These are phyloP conservation scores for Auanema sp. DNA, from an alignment of 2,888 invertebrate species.

Conservation along the genomic window DNA sequence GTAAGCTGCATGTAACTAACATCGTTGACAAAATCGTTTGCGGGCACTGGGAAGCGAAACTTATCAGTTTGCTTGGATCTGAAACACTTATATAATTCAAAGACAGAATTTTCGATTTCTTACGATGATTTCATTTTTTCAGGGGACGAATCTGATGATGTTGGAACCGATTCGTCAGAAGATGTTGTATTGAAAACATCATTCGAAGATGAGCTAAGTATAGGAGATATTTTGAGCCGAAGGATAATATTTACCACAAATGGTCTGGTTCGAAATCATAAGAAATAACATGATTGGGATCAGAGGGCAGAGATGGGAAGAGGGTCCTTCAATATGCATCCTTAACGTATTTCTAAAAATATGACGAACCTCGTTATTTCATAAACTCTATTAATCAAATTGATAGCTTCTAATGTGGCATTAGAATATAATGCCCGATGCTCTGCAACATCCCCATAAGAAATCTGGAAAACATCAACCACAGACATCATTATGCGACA, in stretches of 20 bases:
- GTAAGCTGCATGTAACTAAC: neutral
- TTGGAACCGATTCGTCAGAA: neutral
- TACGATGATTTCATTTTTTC: conserved; percentile 4
- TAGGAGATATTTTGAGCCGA: no score
- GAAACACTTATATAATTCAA: neutral
- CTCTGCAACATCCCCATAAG: conserved; percentile 14
- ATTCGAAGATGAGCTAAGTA: no score
- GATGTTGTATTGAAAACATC: no score
- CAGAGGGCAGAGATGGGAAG: conserved; percentile 17
- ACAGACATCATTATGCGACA: conserved; percentile 10
- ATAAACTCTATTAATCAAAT: conserved; percentile 10
- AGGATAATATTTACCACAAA: neutral
- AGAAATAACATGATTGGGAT: conserved; percentile 6
- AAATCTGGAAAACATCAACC: conserved; percentile 11
- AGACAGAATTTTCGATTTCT: no score
- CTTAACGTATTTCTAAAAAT: neutral
- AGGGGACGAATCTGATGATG: conserved; percentile 17
- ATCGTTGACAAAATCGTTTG: conserved; percentile 13
- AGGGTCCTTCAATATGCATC: conserved; percentile 7
- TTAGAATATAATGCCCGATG: conserved; percentile 11
- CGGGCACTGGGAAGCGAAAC: conserved; percentile 8
- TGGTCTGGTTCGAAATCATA: neutral
- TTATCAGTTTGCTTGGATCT: neutral
- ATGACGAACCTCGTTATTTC: conserved; percentile 4
- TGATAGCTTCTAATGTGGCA: conserved; percentile 10